Base-by-base conservation (phyloP, 2,888 invertebrate species). In the Agelastica alni region DNA sequence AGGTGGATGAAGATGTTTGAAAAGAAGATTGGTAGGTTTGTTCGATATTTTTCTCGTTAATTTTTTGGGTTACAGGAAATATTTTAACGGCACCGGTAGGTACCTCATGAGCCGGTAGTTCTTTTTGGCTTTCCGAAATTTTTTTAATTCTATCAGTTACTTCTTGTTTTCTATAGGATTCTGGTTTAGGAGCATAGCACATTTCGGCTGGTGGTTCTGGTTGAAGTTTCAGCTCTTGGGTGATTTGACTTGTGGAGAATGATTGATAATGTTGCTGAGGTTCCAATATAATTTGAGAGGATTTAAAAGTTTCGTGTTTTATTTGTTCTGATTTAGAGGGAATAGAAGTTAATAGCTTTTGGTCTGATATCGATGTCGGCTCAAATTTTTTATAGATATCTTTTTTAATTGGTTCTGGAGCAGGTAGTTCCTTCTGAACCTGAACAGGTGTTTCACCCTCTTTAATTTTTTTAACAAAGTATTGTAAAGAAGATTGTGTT, bases 131-230 rank as follows among this genome's bases (percentile, higher is more conserved):
- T 66, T 84, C 83, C 64, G 85, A 83, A 9, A 86, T 71, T 59
- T 81, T 80, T 64, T 82, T 84, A 1, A 84, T 81, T 65, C 82
- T 82, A 16, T 82, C 78, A n/a, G 80, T 78, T 20, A 85, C 78
- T 36, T 82, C 81, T 48, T 77, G 76, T 62, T 76, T 77, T 66
- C 64, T 77, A 13, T 34, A 46, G 4, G 52, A 20, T 31, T 30
- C 20, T 7, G 42, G 55, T 67, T 82, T 82, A 43, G 85, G 83
- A 51, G 83, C 80, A 62, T 81, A 86, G 30, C 84, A 83, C 39
- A 87, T 84, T 75, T 87, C 85, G 26, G 87, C 86, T 6, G 87
- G 87, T n/a, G 87, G 84, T 64, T 86, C 88, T 0, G 86, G 87
- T 48, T 81, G 78, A 2, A 87, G 70, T 67, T 80, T 79, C 41